Conservation (phyloP, 2,797 vertebrate species). For the Platyrinchus mystaceus region DNA sequence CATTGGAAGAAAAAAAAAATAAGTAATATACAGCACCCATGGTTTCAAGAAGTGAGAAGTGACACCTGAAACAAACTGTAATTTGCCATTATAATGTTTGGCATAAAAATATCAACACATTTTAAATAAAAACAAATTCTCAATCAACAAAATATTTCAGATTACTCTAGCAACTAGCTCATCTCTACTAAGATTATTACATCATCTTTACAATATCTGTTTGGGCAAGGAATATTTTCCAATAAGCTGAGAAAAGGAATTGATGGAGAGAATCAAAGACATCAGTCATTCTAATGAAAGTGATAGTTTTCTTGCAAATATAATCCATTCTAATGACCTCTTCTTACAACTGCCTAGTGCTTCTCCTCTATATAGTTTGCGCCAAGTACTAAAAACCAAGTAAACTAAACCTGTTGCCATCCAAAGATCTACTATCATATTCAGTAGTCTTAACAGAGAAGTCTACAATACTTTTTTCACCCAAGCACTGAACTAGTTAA, state of each 20-base stretch:
- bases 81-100: neutral
- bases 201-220: neutral
- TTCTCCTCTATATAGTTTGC: neutral
- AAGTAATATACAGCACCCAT: neutral
- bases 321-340: neutral
- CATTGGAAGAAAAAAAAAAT: neutral
- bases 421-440: neutral
- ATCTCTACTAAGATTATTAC: neutral
- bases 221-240: neutral
- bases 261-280: neutral
- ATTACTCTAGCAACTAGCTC: neutral
- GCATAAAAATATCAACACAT: neutral
- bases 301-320: neutral
- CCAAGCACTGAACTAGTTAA: neutral
- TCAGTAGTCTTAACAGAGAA: neutral
- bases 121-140: neutral
- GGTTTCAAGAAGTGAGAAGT: neutral
- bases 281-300: neutral
- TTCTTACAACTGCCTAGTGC: neutral
- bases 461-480: neutral
- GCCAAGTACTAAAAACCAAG: neutral
- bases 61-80: neutral
- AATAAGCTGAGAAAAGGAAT: neutral
- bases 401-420: neutral
- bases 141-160: neutral